A percentile compares a stretch with the other conserved stretches of the same genome.
phyloP scores from a whole-genome alignment of 1,140 invertebrate genomes.

The Epicauta chinensis region DNA sequence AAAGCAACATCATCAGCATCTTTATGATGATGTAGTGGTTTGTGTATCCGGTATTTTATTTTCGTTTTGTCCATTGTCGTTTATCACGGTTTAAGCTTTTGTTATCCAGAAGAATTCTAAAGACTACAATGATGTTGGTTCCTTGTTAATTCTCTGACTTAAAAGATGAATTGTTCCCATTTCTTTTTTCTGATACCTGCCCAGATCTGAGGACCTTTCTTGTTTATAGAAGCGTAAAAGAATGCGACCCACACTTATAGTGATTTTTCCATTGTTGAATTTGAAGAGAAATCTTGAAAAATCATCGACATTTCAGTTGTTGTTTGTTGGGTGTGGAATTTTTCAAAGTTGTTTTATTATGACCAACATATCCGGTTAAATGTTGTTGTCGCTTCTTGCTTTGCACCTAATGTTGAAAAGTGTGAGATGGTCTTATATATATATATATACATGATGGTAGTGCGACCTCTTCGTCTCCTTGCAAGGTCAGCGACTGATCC shows the following conservation, averaged over 20 bases:
- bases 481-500: constrained; percentile 41
- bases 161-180: constrained; percentile 1
- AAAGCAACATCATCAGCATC: no score
- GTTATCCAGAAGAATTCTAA: not conserved
- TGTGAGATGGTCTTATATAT: no score
- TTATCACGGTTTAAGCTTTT: not conserved
- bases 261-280: no score
- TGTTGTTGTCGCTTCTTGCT: not conserved
- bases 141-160: not conserved
- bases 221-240: constrained; percentile 7
- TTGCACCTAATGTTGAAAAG: no score
- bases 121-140: constrained; percentile 1
- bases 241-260: constrained; percentile 5
- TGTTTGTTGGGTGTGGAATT: constrained; percentile 17
- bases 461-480: constrained; percentile 28
- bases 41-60: no score
- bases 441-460: constrained; percentile 6
- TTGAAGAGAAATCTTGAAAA: no score
- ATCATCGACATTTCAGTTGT: not conserved
- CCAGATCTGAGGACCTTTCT: not conserved
- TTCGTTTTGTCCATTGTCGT: no score
- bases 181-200: not conserved
- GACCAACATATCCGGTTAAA: constrained; percentile 6
- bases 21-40: no score
- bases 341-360: constrained; percentile 1